Evolutionary conservation across 2,888 invertebrate species (phyloP), one percentile per base, ranked within the genome.

Genomic region (Cerastis rubricosa): DNA sequence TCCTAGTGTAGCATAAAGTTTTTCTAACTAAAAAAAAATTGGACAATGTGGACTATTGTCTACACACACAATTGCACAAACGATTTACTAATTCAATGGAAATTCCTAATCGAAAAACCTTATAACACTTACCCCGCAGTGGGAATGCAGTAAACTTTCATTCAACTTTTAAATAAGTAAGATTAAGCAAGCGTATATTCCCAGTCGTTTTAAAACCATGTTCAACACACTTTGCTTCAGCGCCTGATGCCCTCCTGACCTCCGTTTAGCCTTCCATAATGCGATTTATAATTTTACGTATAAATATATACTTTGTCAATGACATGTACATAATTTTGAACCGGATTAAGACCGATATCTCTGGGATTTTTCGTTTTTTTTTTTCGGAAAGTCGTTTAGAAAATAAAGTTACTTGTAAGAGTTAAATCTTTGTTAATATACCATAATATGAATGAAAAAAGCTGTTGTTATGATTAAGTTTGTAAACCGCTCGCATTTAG

Each of bases 241-340:
- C 40, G 64, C 78, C 7, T 66, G 25, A 57, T 74, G 75, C 72
- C 71, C 84, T 71, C 59, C 43, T 71, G 78, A 78, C 84, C 81
- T 81, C 54, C 12, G 22, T 51, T 81, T 61, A 78, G 67, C 81
- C 70, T 83, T 75, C 65, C 59, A 67, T 67, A 71, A 29, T 25
- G 72, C 69, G 49, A 71, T 76, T 79, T 72, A 72, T 70, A 72
- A 74, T 73, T 71, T 67, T 67, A 65, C 6, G 57, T 72, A 79
- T 72, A 76, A 76, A 78, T 74, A 76, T 64, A 59, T 71, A 74
- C 71, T 84, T 65, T 65, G 70, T 81, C 84, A 84, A 76, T 84
- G 84, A 76, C 84, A 74, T 57, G 47, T n/a, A 74, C 49, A 71
- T 71, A 47, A 71, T 67, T 84, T 75, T 70, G 49, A 76, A 74